A percentile compares a stretch with the other conserved stretches of the same genome.
Conservation (phyloP, 2,888 invertebrate genomes). For the Drosophila leonis region DNA sequence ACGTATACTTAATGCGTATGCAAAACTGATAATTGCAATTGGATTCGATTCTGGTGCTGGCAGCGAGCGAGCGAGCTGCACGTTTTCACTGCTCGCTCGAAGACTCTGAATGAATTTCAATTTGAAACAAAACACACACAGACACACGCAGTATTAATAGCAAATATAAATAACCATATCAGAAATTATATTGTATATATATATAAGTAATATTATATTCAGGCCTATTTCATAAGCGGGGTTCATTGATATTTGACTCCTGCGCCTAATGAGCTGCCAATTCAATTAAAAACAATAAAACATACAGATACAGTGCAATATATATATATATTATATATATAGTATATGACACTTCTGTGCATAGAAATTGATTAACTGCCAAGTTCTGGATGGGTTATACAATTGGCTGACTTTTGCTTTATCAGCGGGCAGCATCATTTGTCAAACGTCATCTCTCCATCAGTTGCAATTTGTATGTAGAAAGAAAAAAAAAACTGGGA, state of each 20-base stretch:
- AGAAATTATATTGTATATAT: not conserved
- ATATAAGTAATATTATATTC: conserved; percentile 39
- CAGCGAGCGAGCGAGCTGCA: conserved; percentile 43
- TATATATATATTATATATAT: not conserved
- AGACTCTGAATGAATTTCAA: conserved; percentile 74
- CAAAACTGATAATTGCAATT: conserved; percentile 69
- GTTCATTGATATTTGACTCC: conserved; percentile 78
- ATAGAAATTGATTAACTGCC: conserved; percentile 24
- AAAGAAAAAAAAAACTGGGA: conserved; percentile 45
- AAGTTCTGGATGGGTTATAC: conserved; percentile 46
- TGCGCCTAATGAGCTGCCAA: conserved; percentile 28
- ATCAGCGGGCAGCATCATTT: conserved; percentile 39
- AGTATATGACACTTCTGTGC: conserved; percentile 1
- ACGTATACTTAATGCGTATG: conserved; percentile 71
- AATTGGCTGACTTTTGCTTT: conserved; percentile 39
- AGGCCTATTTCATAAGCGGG: conserved; percentile 71
- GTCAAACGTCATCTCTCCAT: conserved; percentile 60
- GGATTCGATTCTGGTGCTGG: conserved; percentile 42
- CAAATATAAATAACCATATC: conserved; percentile 50
- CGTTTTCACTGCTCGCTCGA: conserved; percentile 51
- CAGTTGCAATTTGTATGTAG: conserved; percentile 67
- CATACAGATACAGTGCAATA: not conserved
- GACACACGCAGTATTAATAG: conserved; percentile 56
- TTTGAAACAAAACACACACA: conserved; percentile 12
- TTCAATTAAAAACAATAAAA: conserved; percentile 25